phyloP scores from a whole-genome alignment of 1,140 invertebrate species.

The Muscidifurax raptorellus region DNA sequence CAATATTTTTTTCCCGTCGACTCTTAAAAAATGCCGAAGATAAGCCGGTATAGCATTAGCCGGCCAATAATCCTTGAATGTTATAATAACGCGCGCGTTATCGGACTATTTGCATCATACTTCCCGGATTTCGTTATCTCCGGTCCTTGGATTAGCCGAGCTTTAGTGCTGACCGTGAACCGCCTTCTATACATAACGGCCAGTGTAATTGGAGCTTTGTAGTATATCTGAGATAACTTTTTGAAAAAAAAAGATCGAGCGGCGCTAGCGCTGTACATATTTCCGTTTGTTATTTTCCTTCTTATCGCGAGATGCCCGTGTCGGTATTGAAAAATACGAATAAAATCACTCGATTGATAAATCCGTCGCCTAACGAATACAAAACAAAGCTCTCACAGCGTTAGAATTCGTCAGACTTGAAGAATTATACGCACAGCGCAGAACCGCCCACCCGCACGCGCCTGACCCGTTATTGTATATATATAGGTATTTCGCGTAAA shows the following conservation, averaged over 20 bases:
- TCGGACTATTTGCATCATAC: slow-evolving; percentile 41
- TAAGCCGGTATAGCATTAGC: background rate
- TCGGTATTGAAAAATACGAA: background rate
- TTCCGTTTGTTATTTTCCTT: background rate
- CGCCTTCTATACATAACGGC: background rate
- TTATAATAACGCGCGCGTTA: slow-evolving; percentile 37
- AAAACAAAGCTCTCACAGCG: no score
- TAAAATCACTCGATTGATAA: no score
- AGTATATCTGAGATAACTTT: background rate
- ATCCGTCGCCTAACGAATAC: no score
- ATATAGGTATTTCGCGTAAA: slow-evolving; percentile 29
- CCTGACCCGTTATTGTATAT: background rate
- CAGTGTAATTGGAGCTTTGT: background rate
- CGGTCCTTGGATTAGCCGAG: slow-evolving; percentile 49
- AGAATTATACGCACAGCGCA: no score
- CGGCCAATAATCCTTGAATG: slow-evolving; percentile 37
- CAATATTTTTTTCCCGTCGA: background rate
- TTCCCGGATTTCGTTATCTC: slow-evolving; percentile 51
- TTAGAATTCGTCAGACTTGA: no score
- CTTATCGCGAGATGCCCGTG: background rate
- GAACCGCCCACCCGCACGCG: background rate
- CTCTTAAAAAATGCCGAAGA: background rate
- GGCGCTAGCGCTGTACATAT: background rate
- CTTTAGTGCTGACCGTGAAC: slow-evolving; percentile 14
- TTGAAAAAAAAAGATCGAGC: background rate